Conservation (phyloP, 1,140 invertebrate genomes). For the Brachionus rubens region DNA sequence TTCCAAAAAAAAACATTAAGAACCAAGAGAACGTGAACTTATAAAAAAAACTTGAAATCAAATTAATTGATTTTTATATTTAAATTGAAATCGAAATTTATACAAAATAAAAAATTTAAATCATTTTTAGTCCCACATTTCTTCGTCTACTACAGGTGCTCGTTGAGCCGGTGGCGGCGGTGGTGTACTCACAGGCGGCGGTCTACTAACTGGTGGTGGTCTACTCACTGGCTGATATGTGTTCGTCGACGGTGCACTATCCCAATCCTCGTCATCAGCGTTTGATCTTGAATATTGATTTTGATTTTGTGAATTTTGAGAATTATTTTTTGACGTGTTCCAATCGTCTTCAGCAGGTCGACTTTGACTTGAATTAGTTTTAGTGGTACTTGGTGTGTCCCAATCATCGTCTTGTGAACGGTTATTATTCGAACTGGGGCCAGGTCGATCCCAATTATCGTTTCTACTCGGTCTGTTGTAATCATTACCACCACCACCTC, state of each 20-base stretch:
- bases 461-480: not conserved
- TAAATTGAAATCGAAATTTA: too few species aligned
- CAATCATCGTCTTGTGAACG: not conserved
- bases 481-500: not conserved
- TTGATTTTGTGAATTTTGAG: not conserved
- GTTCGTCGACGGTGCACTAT: not conserved
- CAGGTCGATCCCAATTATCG: not conserved
- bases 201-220: not conserved
- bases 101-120: not conserved
- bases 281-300: not conserved
- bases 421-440: not conserved
- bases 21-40: too few species aligned
- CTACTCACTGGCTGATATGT: not conserved
- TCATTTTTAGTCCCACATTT: slow-evolving; percentile 30
- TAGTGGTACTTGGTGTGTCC: not conserved
- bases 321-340: not conserved
- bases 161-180: not conserved
- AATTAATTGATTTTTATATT: too few species aligned
- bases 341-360: not conserved
- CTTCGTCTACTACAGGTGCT: not conserved
- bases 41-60: too few species aligned
- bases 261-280: not conserved
- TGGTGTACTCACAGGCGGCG: not conserved
- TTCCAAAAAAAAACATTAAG: too few species aligned
- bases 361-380: not conserved